A percentile compares a stretch with the other conserved stretches of the same genome.
These are phyloP conservation scores for Mesembrinibis cayennensis DNA, from an alignment of 2,113 vertebrate genomes.

Conservation along the genomic window DNA sequence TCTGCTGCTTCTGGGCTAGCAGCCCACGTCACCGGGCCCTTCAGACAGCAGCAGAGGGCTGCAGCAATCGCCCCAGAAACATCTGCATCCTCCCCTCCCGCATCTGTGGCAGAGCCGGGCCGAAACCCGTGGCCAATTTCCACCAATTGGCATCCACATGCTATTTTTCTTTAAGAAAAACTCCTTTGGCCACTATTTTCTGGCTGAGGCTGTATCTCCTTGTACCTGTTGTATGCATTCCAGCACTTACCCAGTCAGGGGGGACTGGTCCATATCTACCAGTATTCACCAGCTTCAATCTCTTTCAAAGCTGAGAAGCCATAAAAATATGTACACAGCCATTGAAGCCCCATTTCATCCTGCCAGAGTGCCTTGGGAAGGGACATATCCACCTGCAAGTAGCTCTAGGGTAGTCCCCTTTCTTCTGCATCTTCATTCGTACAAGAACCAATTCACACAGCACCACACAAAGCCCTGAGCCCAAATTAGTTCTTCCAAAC, in stretches of 20 bases:
- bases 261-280: background rate
- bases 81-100: background rate
- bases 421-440: background rate
- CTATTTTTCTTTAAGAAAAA: background rate
- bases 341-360: background rate
- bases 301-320: background rate
- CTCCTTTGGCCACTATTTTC: background rate
- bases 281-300: background rate
- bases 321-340: background rate
- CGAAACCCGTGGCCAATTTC: background rate
- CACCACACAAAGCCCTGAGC: background rate
- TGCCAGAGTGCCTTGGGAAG: background rate
- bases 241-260: background rate
- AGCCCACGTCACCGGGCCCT: fast-evolving
- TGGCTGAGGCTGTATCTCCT: background rate
- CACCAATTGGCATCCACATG: background rate
- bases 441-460: background rate
- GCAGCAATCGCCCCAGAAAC: background rate
- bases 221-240: background rate
- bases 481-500: background rate
- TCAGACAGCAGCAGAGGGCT: background rate
- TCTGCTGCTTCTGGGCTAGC: background rate
- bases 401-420: fast-evolving
- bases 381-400: background rate
- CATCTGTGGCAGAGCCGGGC: background rate